Evolutionary conservation across 2,888 invertebrate species (phyloP), one percentile per base, ranked within the genome.

Genomic region (Polyommatus iphigenia): DNA sequence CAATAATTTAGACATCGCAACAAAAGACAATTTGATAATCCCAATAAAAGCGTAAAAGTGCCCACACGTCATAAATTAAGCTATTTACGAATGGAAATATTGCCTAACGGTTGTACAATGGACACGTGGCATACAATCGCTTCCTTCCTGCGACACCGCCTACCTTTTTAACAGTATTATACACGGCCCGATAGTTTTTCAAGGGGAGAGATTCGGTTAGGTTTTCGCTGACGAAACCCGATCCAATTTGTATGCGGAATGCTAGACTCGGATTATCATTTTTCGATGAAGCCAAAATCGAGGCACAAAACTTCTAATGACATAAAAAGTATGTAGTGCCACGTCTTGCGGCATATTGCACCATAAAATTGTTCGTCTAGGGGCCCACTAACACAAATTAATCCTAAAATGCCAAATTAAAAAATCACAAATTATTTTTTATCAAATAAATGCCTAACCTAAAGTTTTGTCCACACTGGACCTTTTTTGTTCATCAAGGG

Each of bases 161-260:
- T 85, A 86, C 85, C 79, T 83, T 85, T 88, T 86, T 88, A 87
- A 88, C 82, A 81, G 81, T 81, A 86, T 88, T 87, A 87, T 85
- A 79, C 29, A 80, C 84, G 83, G 84, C 82, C 82, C 82, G 83
- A 81, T 87, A 80, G 79, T 79, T 83, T 76, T 76, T 62, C 77
- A 80, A 81, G 82, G 82, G 77, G 36, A 71, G 72, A 76, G 80
- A 77, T 85, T 85, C 82, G 82, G 79, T 79, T 80, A 79, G 77
- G 83, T 85, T 84, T 81, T 78, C 78, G 79, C 79, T 78, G 79
- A 73, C 76, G 71, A 57, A 46, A 36, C 2, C 29, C 67, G 6
- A 18, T 67, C 67, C 67, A 67, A 67, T 67, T 67, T 67, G 67
- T 67, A 10, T 46, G 62, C 10, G 62, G 3, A 24, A 62, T 62